Base-by-base conservation (phyloP, 2,113 vertebrate genomes). In the Tragulus kanchil region DNA sequence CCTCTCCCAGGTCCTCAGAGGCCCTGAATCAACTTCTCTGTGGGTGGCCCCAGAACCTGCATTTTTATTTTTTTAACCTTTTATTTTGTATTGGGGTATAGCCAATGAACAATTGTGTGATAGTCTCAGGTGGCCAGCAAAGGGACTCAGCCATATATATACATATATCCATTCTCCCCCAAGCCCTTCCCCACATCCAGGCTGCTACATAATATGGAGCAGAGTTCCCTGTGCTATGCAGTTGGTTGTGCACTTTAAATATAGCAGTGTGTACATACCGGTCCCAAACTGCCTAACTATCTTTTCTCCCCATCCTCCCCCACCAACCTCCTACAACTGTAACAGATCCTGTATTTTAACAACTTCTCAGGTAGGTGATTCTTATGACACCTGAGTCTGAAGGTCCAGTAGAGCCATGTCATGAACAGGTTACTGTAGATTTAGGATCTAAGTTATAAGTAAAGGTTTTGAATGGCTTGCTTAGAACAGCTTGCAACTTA, bases 401-500 rank as follows among this genome's bases (percentile, higher is more conserved):
- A 67, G 59, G 0, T 48, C 48, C 10, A 10, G 45, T 36, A 85
- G 48, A 56, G n/a, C 42, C 23, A 21, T n/a, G 17, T 82, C 56
- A 52, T 19, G 86, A 45, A 86, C 16, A 58, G 67, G 36, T 88
- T 45, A 61, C 85, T 75, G 42, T 15, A 48, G 52, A 86, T 94
- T 91, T 77, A 36, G 21, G 52, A 56, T 54, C 56, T 64, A 54
- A 87, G 54, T 85, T 82, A n/a, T 16, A 96, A 73, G 87, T 12
- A 62, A 69, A 8, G 26, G 16, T 92, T 96, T 93, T 79, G 36
- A 97, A 69, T 59, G 69, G 59, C 8, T 85, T 79, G 10, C 28
- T 87, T 52, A 36, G 48, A 88, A 82, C 50, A 96, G 71, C 36
- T 93, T 96, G 75, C 48, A 16, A 77, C 87, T 88, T 75, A 86